Evolutionary conservation across 2,888 invertebrate species (phyloP), one percentile per base, ranked within the genome.

Genomic region (Orthosia gracilis): DNA sequence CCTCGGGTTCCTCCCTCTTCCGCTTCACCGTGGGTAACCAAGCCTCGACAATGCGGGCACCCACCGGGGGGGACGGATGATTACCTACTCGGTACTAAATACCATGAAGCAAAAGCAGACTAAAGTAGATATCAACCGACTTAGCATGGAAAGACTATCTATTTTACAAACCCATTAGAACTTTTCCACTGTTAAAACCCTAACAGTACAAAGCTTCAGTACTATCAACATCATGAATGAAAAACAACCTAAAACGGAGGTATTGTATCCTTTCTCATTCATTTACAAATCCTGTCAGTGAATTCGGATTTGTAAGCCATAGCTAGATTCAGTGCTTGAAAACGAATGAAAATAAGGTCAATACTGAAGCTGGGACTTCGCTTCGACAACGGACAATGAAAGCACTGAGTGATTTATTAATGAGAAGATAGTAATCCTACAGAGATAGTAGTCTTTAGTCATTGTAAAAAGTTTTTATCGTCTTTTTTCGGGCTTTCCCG

Each of bases 341-440:
- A 80, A 67, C 74, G 65, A 62, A 80, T 54, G 75, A 54, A 57
- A 57, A 57, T 47, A 59, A 74, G 74, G 66, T 57, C 55, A 62
- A 66, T 54, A 66, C 47, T 5, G 26, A 57, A 62, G 47, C 47
- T 23, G 13, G 17, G 5, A 52, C 12, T 49, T 47, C 26, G 40
- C 47, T 58, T 72, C 12, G 40, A 52, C 15, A 49, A 11, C 21
- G 15, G 49, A 64, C 40, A 73, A 64, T 59, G 40, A 18, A 49
- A 4, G 18, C 4, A 52, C 9, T 47, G 26, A 52, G 4, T 47
- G 26, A 45, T 21, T 31, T 40, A 52, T 63, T 49, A 31, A 73
- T 69, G 45, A 69, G 26, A 50, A 69, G 21, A 50, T 52, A 23
- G 47, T 69, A 23, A 52, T 69, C 4, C 31, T 78, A 17, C 4